Base-by-base conservation (phyloP, 2,888 invertebrate species). In the Allophyes oxyacanthae region DNA sequence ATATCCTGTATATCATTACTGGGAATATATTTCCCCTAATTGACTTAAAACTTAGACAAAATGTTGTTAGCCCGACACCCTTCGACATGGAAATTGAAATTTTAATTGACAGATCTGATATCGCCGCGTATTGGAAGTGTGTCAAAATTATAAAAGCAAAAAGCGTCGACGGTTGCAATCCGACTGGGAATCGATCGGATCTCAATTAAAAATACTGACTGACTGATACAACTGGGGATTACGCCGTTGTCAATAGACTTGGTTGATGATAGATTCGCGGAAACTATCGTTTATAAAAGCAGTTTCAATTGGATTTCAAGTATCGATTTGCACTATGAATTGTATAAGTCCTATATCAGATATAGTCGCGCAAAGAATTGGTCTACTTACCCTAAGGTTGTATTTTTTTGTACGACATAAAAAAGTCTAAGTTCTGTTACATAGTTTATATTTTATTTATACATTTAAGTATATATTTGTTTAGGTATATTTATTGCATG, bases 81-180 rank as follows among this genome's bases (percentile, higher is more conserved):
- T 28, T 0, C 56, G 25, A 57, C 20, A 64, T 72, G 60, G 36
- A 68, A 64, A 75, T 75, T 68, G 64, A 73, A 64, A 75, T 59
- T 75, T 74, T 75, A 74, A 74, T 74, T 74, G 73, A 74, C 73
- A 59, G 72, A 64, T 55, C 58, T 52, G 64, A 63, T 61, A 59
- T 45, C 45, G 60, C 11, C 36, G 28, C 48, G 56, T 52, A 56
- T 59, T 48, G 73, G 66, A 79, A 79, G 57, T 75, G 78, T 79
- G 79, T 79, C 80, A 79, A 74, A 79, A 79, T 79, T 79, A 79
- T 72, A 79, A 78, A 79, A 77, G 75, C 79, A 79, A 79, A 78
- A 78, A 61, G 53, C 30, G 43, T 30, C 44, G 51, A 53, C 71
- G 59, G 51, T 51, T 59, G 59, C 72, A 59, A 42, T 57, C 34